These are phyloP conservation scores for roundworm (Caenorhabditis elegans) DNA, from an alignment of 1,140 invertebrate genomes.

Conservation along the genomic window WBcel235 BX284605.5:8538501-8539000, in stretches of 20 bases:
- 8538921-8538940: neutral
- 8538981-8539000: neutral
- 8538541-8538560: neutral
- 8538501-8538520: neutral
- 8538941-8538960: neutral
- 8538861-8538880: neutral
- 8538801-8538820: neutral
- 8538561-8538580: neutral
- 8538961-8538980: neutral
- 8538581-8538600: neutral
- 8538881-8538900: neutral
- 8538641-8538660: neutral
- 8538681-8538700: neutral
- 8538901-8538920: neutral
- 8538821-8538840: neutral
- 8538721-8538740: neutral
- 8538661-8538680: neutral
- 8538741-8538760: neutral
- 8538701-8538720: neutral
- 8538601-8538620: neutral
- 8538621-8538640: neutral
- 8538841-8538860: neutral
- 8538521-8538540: neutral
- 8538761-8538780: neutral
- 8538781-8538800: neutral